phyloP scores from a whole-genome alignment of 2,113 vertebrate species.

The Puffinus mauretanicus region DNA sequence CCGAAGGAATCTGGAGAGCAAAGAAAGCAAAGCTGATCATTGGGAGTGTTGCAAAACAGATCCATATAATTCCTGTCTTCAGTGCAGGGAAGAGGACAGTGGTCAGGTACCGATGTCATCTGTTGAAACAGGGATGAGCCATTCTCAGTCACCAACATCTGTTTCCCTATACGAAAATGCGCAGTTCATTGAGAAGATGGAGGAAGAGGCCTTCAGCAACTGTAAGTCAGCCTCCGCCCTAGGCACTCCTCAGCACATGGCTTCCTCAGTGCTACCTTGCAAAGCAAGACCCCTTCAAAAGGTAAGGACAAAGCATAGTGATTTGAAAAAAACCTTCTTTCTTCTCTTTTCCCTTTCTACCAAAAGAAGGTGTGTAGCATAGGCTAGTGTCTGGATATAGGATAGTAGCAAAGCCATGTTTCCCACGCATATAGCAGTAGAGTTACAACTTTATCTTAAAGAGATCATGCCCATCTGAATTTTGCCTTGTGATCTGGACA shows the following conservation, averaged over 20 bases:
- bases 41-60: constrained; percentile 85
- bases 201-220: constrained; percentile 55
- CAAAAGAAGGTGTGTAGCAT: not conserved
- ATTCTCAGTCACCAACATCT: constrained; percentile 71
- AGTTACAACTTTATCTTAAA: not conserved
- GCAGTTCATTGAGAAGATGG: constrained; percentile 45
- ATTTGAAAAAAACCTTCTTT: not conserved
- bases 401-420: not conserved
- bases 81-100: constrained; percentile 71
- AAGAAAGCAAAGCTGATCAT: constrained; percentile 28
- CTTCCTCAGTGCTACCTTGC: constrained; percentile 80
- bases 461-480: not conserved
- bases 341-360: not conserved
- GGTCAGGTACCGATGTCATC: not conserved
- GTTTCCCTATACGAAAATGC: constrained; percentile 62
- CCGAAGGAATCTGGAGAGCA: constrained; percentile 70
- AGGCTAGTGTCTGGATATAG: not conserved
- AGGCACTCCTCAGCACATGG: constrained; percentile 69
- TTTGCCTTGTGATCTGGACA: not conserved
- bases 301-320: constrained; percentile 62
- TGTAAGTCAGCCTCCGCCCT: constrained; percentile 45
- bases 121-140: constrained; percentile 5
- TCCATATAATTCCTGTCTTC: constrained; percentile 81
- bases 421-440: fast-evolving
- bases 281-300: constrained; percentile 85